Percentiles rank a stretch among this genome's conserved stretches.
phyloP scores from a whole-genome alignment of 2,888 invertebrate species.

The Apocheima hispidaria region DNA sequence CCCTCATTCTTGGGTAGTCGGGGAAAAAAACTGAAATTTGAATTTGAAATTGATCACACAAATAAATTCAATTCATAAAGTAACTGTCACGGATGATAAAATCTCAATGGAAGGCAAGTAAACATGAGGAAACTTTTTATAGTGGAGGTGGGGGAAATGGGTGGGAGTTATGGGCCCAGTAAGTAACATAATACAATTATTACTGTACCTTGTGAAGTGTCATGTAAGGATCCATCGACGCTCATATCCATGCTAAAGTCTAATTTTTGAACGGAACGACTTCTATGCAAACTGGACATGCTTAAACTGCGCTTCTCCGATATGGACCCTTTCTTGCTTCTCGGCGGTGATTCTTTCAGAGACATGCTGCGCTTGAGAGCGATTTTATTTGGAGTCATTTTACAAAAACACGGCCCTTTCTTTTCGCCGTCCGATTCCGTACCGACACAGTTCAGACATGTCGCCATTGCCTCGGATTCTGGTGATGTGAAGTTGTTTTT shows the following conservation, averaged over 20 bases:
- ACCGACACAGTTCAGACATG: slow-evolving; percentile 70
- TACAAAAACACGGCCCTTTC: slow-evolving; percentile 69
- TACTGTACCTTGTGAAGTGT: slow-evolving; percentile 67
- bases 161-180: too few species aligned
- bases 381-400: slow-evolving; percentile 68
- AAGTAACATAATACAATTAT: not conserved
- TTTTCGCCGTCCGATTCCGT: slow-evolving; percentile 58
- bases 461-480: slow-evolving; percentile 75
- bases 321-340: slow-evolving; percentile 62
- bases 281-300: slow-evolving; percentile 74
- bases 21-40: too few species aligned
- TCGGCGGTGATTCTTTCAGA: slow-evolving; percentile 72
- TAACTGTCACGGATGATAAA: too few species aligned
- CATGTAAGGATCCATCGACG: slow-evolving; percentile 76
- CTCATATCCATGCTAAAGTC: slow-evolving; percentile 86
- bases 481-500: slow-evolving; percentile 78
- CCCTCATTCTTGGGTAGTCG: too few species aligned
- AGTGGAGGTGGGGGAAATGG: too few species aligned
- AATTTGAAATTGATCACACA: too few species aligned
- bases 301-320: slow-evolving; percentile 76
- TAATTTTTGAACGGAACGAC: slow-evolving; percentile 81
- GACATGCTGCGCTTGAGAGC: slow-evolving; percentile 67
- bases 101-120: too few species aligned
- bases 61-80: too few species aligned
- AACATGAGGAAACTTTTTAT: too few species aligned